These are phyloP conservation scores for Nyctereutes procyonoides DNA, from an alignment of 2,113 vertebrate species.

Conservation along the genomic window DNA sequence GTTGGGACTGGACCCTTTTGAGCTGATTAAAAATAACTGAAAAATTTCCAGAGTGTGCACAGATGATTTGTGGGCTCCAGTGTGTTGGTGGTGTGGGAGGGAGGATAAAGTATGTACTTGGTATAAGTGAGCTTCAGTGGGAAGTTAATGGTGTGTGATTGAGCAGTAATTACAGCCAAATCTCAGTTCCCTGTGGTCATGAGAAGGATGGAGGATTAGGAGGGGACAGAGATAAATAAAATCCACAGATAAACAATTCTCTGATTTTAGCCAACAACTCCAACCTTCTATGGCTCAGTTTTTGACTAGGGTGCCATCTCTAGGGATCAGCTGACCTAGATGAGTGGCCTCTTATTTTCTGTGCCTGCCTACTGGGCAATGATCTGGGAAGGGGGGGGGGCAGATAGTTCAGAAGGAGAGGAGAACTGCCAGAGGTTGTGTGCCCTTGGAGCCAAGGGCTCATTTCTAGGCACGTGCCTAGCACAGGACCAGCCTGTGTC, in stretches of 20 bases:
- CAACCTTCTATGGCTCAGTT: neutral
- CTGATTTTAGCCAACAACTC: neutral
- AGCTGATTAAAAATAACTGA: slow-evolving; percentile 60
- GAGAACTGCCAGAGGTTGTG: fast-evolving
- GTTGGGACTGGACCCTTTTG: neutral
- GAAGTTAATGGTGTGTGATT: slow-evolving; percentile 76
- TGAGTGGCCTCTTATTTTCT: neutral
- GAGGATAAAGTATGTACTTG: slow-evolving; percentile 69
- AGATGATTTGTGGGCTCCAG: slow-evolving; percentile 74
- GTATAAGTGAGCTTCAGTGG: slow-evolving; percentile 71
- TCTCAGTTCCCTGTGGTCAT: slow-evolving; percentile 57
- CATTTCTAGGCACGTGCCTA: neutral
- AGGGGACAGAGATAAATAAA: slow-evolving; percentile 47
- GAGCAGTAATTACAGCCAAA: slow-evolving; percentile 69
- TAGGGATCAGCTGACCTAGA: neutral
- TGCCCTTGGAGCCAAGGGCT: neutral
- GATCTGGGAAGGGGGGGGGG: neutral
- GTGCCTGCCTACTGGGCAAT: neutral
- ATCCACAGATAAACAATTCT: slow-evolving; percentile 5
- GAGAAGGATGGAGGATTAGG: neutral
- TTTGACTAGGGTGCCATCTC: neutral
- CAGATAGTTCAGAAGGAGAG: neutral
- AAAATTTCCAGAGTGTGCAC: slow-evolving; percentile 32
- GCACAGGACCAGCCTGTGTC: neutral
- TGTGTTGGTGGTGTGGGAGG: slow-evolving; percentile 54